Evolutionary conservation across 2,888 invertebrate species (phyloP).

Genomic region (Chrysomela aeneicollis): DNA sequence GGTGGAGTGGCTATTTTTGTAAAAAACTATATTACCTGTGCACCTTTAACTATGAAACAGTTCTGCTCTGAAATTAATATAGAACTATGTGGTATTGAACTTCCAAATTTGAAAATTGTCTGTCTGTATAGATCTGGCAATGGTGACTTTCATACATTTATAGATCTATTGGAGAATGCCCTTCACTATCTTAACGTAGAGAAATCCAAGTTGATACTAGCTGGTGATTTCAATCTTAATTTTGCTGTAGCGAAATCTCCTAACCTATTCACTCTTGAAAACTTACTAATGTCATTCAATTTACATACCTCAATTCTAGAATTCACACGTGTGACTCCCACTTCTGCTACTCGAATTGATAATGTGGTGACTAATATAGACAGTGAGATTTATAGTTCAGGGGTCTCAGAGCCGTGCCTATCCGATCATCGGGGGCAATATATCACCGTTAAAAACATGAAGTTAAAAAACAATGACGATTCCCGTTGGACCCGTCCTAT

Average conservation of each 20-base stretch:
- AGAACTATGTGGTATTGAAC: constrained; percentile 6
- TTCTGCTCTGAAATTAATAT: background rate
- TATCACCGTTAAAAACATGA: background rate
- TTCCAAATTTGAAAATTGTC: background rate
- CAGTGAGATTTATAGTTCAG: background rate
- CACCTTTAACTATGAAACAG: too few species aligned
- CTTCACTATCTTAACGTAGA: too few species aligned
- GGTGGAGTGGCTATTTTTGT: too few species aligned
- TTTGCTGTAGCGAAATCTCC: too few species aligned
- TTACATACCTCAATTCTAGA: background rate
- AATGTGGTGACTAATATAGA: background rate
- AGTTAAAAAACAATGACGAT: background rate
- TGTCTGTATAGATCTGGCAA: background rate
- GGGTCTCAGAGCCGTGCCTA: constrained; percentile 1
- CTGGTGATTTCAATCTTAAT: too few species aligned
- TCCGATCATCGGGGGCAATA: constrained; percentile 7
- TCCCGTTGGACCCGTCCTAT: background rate
- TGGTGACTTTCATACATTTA: background rate
- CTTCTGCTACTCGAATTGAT: constrained; percentile 3
- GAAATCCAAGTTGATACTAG: too few species aligned
- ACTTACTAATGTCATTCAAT: background rate
- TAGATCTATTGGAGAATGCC: background rate
- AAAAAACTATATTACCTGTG: too few species aligned
- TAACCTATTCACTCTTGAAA: background rate
- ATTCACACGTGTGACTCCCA: constrained; percentile 4